Percentiles rank a stretch among this genome's conserved stretches.
These are phyloP conservation scores for Sylvicola fuscatus DNA, from an alignment of 2,888 invertebrate genomes.

Conservation along the genomic window DNA sequence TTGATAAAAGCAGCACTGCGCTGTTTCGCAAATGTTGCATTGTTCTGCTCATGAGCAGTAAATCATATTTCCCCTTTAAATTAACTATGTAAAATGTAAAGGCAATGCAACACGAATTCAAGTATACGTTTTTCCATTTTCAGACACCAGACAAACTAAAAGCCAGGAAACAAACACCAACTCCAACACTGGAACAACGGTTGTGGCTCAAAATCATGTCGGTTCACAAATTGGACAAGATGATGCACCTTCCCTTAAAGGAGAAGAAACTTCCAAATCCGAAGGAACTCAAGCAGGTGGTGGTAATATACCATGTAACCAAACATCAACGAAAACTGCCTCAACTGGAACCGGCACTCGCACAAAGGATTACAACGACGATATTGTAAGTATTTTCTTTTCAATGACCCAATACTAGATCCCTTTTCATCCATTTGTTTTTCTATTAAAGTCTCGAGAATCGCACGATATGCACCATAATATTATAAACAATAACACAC, in stretches of 20 bases:
- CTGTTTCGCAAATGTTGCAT: no score
- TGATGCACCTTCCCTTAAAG: conserved; percentile 14
- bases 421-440: not conserved
- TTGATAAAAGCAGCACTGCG: no score
- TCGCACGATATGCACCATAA: conserved; percentile 37
- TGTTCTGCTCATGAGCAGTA: no score
- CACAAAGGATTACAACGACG: conserved; percentile 45
- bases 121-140: no score
- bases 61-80: no score
- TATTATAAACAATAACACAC: conserved; percentile 51
- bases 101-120: no score
- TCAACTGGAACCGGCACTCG: conserved; percentile 37
- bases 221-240: conserved; percentile 30
- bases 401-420: not conserved
- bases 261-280: conserved; percentile 43
- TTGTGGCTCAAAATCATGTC: conserved; percentile 49
- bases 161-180: conserved; percentile 48
- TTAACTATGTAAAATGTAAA: no score
- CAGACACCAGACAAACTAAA: conserved; percentile 35
- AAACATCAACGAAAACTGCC: conserved; percentile 30
- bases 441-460: not conserved
- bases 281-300: conserved; percentile 64
- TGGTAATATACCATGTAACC: conserved; percentile 17
- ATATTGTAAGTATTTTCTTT: conserved; percentile 28
- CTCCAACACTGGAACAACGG: conserved; percentile 40